Conservation (phyloP, 2,113 vertebrate species). For the Helogale parvula region DNA sequence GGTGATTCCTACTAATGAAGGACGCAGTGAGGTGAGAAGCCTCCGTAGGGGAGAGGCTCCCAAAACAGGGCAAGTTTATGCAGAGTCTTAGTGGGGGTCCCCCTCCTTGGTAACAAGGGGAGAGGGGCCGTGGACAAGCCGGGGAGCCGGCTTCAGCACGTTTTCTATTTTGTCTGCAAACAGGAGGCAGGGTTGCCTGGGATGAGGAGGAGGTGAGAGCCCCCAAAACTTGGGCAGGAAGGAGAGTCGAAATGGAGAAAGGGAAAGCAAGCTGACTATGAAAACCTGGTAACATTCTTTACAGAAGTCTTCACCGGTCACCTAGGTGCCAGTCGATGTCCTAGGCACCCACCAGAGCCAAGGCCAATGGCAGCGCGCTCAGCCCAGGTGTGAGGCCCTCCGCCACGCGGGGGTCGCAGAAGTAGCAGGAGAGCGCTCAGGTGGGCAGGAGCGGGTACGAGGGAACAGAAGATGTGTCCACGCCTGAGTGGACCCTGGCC, state of each 20-base stretch:
- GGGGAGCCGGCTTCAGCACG: neutral
- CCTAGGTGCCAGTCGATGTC: neutral
- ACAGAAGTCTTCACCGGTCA: neutral
- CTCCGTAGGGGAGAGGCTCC: neutral
- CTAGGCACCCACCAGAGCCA: neutral
- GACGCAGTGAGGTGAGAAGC: neutral
- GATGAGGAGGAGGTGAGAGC: neutral
- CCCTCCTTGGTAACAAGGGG: neutral
- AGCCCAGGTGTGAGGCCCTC: neutral
- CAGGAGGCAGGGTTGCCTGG: neutral
- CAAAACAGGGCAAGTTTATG: neutral
- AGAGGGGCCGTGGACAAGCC: no score
- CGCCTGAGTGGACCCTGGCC: neutral
- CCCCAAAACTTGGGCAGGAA: neutral
- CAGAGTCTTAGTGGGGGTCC: neutral
- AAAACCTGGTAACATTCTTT: neutral
- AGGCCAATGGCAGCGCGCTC: neutral
- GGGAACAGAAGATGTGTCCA: neutral
- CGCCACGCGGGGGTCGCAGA: neutral
- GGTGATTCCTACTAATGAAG: accelerated
- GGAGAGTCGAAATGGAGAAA: neutral
- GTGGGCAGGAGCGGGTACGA: neutral
- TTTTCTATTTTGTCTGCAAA: neutral
- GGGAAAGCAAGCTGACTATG: no score
- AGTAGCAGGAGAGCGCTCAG: accelerated